phyloP scores from a whole-genome alignment of 2,113 vertebrate genomes.

The Vidua macroura region DNA sequence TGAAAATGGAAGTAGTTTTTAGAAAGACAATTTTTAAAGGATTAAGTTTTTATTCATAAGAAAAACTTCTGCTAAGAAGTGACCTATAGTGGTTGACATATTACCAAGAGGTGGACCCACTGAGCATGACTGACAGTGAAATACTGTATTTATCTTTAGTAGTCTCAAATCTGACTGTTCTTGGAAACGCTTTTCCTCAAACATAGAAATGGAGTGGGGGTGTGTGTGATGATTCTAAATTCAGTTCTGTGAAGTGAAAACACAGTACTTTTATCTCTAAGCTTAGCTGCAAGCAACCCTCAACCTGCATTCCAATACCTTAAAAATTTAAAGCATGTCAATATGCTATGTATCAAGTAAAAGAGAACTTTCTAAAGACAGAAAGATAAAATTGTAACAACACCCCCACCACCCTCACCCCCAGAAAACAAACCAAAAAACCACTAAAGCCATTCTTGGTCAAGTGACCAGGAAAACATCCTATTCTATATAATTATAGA shows the following conservation, averaged over 20 bases:
- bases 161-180: not conserved
- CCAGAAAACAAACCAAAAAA: not conserved
- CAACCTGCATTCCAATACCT: not conserved
- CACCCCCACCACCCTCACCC: too few species aligned
- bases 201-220: not conserved
- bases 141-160: not conserved
- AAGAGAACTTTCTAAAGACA: not conserved
- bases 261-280: not conserved
- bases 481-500: constrained; percentile 33
- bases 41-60: not conserved
- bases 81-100: constrained; percentile 16
- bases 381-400: not conserved
- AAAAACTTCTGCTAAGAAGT: not conserved
- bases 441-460: not conserved
- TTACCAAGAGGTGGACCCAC: constrained; percentile 68
- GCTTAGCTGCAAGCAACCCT: not conserved
- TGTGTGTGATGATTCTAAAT: not conserved
- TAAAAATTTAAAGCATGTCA: not conserved
- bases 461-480: constrained; percentile 29
- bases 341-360: not conserved
- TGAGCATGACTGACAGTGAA: constrained; percentile 37
- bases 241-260: not conserved
- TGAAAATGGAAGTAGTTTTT: not conserved
- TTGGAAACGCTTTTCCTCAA: not conserved
- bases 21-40: not conserved